Evolutionary conservation across 2,113 vertebrate species (phyloP), one percentile per base, ranked within the genome.

Genomic region (Mus spicilegus): DNA sequence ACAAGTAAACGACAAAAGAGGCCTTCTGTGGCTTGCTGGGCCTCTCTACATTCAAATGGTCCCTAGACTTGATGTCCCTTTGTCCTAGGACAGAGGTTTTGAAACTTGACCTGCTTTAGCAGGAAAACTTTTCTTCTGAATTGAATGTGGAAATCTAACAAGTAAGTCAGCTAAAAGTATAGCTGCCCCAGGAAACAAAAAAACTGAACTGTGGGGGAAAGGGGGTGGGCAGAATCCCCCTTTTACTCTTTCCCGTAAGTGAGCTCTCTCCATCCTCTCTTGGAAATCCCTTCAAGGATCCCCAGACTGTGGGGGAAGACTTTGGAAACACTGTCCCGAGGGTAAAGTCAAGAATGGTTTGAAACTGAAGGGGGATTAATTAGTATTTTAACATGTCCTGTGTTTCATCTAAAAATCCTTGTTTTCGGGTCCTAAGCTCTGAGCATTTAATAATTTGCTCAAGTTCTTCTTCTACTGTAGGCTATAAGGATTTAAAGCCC

Each of bases 371-470:
- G 39, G 56, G 77, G 58, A 93, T 96, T 97, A 95, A 96, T 97
- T 96, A 92, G 51, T 90, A 92, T 87, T 97, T 96, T 92, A 96
- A 93, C 70, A 87, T 90, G 90, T 92, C 58, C 93, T 90, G 24
- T 95, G 80, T 93, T 96, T 70, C 2, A 0, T 92, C 95, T 93
- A 95, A 97, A 54, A 96, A 86, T 80, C 76, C 76, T 96, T 95
- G 76, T 80, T 96, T 96, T 96, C 90, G 92, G 51, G 72, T 86
- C 54, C 84, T 96, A 96, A 94, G 87, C 51, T 94, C 26, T 51
- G 39, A 95, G 85, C 14, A 95, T 90, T 96, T 94, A 88, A 87
- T 39, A 95, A 96, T 95, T 90, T 95, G 65, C 24, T 94, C 7
- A 0, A 97, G 87, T 90, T 89, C 72, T 96, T 96, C 67, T 97